Evolutionary conservation across 1,140 invertebrate genomes (phyloP).

Genomic region (Asobara japonica): DNA sequence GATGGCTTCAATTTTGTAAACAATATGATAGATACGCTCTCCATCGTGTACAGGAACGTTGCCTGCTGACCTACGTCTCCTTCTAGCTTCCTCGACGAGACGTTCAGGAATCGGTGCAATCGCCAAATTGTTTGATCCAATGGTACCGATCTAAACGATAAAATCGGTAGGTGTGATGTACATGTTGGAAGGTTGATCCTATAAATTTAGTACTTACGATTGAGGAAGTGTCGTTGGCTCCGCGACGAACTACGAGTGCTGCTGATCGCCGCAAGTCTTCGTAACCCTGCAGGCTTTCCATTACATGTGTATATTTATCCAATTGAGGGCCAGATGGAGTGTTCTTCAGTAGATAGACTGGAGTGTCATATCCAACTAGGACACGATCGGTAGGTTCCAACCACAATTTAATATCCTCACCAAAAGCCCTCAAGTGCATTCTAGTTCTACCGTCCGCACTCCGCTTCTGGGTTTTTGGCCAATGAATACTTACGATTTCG

Average conservation of each 20-base stretch:
- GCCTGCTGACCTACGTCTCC: conserved; percentile 1
- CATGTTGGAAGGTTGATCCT: neutral
- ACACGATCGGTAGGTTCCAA: conserved; percentile 20
- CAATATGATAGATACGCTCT: conserved; percentile 25
- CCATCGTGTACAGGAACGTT: neutral
- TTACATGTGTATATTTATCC: neutral
- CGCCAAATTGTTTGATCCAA: conserved; percentile 3
- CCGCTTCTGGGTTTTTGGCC: conserved; percentile 17
- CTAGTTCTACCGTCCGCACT: neutral
- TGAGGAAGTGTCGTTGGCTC: neutral
- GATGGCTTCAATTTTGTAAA: no score
- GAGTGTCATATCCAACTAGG: conserved; percentile 19
- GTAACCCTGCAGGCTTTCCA: neutral
- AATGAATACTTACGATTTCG: conserved; percentile 22
- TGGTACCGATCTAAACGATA: conserved; percentile 7
- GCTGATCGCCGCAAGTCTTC: neutral
- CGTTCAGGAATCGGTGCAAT: conserved; percentile 19
- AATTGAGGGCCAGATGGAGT: neutral
- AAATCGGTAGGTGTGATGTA: no score
- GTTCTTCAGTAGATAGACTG: conserved; percentile 6
- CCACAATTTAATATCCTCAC: conserved; percentile 18
- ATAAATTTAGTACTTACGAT: neutral
- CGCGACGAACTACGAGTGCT: neutral
- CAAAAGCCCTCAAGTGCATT: conserved; percentile 19
- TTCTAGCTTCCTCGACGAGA: neutral